A percentile compares a stretch with the other conserved stretches of the same genome.
These are phyloP conservation scores for Syndactyla subalaris DNA, from an alignment of 2,797 vertebrate genomes.

Conservation along the genomic window DNA sequence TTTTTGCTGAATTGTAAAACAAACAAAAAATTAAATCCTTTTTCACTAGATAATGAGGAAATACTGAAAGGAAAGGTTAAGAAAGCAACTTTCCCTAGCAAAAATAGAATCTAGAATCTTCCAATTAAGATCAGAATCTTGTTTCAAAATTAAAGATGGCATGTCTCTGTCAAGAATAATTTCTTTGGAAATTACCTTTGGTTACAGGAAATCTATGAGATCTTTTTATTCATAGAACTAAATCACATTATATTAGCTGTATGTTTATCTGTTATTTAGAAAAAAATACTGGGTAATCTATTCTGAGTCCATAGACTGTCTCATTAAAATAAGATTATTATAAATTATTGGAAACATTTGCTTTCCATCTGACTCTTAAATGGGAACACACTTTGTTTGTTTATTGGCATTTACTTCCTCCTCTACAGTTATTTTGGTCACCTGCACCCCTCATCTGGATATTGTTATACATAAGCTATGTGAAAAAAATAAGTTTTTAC, in stretches of 20 bases:
- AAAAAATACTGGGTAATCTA: not conserved
- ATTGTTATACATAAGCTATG: not conserved
- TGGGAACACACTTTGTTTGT: not conserved
- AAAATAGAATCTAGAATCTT: slow-evolving; percentile 11
- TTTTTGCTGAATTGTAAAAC: not conserved
- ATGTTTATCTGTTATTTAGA: slow-evolving; percentile 18
- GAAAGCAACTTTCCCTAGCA: not conserved
- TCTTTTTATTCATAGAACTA: not conserved
- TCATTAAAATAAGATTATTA: slow-evolving; percentile 50
- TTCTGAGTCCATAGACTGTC: not conserved
- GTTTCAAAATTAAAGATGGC: slow-evolving; percentile 22
- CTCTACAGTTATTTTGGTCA: not conserved
- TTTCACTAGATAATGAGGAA: not conserved
- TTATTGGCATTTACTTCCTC: not conserved
- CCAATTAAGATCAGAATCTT: slow-evolving; percentile 1
- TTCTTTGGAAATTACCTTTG: slow-evolving; percentile 19
- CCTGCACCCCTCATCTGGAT: not conserved
- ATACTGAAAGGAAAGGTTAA: not conserved
- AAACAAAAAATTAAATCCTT: not conserved
- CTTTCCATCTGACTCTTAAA: not conserved
- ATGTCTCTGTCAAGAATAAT: slow-evolving; percentile 9
- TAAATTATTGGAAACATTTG: slow-evolving; percentile 12
- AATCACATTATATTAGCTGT: not conserved
- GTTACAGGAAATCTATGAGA: not conserved
- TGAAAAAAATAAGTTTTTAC: not conserved